A percentile compares a stretch with the other conserved stretches of the same genome.
These are phyloP conservation scores for Tetragnatha versicolor DNA, from an alignment of 1,140 invertebrate species.

Conservation along the genomic window DNA sequence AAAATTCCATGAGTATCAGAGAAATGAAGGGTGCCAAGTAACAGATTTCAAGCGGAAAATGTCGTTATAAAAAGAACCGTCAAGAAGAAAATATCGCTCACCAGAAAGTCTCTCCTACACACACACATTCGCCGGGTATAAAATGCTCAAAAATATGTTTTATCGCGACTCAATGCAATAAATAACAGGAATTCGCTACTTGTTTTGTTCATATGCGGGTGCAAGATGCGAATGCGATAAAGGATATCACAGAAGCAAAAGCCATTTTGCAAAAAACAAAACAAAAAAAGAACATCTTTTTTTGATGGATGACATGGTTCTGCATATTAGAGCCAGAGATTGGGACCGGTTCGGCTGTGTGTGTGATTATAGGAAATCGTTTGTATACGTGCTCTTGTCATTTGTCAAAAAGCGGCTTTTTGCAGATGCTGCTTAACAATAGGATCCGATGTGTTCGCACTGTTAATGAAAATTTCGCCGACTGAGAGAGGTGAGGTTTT, in stretches of 20 bases:
- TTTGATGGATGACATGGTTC: not conserved
- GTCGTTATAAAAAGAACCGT: conserved; percentile 31
- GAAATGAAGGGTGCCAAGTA: conserved; percentile 2
- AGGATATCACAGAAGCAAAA: too few species aligned
- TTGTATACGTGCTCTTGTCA: too few species aligned
- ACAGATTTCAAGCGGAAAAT: conserved; percentile 28
- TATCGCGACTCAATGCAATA: conserved; percentile 20
- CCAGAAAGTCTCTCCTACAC: conserved; percentile 6
- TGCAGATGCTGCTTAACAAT: too few species aligned
- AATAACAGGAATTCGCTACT: conserved; percentile 15
- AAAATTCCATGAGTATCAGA: not conserved
- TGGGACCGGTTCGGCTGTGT: too few species aligned
- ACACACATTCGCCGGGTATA: conserved; percentile 7
- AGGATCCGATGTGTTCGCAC: too few species aligned
- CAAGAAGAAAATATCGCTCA: conserved; percentile 26
- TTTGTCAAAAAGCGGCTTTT: too few species aligned
- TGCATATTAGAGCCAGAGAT: not conserved
- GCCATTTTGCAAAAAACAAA: too few species aligned
- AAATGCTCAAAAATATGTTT: conserved; percentile 27
- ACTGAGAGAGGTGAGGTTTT: too few species aligned
- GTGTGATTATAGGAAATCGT: too few species aligned
- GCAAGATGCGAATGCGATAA: conserved; percentile 3
- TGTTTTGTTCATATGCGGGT: conserved; percentile 20
- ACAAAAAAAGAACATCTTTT: not conserved
- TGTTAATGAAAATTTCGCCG: too few species aligned